phyloP scores from a whole-genome alignment of 2,113 vertebrate genomes.

The Apodemus speciosus region DNA sequence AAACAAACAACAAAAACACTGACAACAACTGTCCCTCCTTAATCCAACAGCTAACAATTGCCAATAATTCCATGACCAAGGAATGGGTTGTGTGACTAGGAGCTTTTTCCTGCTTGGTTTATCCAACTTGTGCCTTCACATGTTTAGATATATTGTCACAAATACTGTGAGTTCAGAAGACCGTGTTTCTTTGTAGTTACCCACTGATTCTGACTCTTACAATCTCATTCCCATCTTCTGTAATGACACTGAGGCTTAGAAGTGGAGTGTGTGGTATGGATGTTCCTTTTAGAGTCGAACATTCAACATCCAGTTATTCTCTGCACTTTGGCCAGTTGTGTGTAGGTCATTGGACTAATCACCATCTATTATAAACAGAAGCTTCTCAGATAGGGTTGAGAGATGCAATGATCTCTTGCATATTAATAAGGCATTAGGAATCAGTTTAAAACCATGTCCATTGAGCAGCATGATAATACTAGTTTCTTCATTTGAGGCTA shows the following conservation, averaged over 20 bases:
- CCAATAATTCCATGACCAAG: background rate
- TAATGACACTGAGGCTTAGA: background rate
- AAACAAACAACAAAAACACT: background rate
- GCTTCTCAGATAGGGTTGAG: background rate
- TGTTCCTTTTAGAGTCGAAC: background rate
- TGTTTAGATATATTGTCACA: background rate
- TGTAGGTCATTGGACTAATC: background rate
- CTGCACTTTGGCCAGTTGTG: background rate
- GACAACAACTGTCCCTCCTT: background rate
- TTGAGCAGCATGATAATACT: background rate
- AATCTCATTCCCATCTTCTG: background rate
- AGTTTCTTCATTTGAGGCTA: background rate
- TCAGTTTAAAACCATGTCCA: background rate
- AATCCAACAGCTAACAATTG: background rate
- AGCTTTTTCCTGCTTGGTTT: background rate
- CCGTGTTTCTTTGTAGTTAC: background rate
- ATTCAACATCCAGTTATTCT: background rate
- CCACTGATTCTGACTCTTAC: background rate
- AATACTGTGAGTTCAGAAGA: background rate
- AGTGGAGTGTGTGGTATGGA: background rate
- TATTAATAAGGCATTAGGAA: background rate
- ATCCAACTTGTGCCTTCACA: background rate
- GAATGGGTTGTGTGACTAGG: background rate
- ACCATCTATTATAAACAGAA: background rate
- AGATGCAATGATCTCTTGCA: background rate